Conservation (phyloP, 2,888 invertebrate species). For the Brassicogethes aeneus region DNA sequence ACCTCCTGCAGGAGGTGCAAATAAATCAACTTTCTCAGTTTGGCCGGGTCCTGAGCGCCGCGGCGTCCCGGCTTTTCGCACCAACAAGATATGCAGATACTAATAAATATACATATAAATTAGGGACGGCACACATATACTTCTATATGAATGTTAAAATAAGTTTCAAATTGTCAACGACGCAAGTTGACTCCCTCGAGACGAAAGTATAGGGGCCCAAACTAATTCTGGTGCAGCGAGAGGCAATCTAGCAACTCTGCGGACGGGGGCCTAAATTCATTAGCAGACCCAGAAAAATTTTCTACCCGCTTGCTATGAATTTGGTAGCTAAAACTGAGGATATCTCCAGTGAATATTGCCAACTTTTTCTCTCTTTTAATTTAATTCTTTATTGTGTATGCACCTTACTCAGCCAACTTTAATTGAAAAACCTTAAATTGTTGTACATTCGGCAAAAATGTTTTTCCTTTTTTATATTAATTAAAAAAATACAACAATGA, state of each 20-base stretch:
- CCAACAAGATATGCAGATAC: slow-evolving; percentile 18
- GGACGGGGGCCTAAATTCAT: slow-evolving; percentile 34
- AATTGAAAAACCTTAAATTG: slow-evolving; percentile 12
- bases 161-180: slow-evolving; percentile 48
- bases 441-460: background rate
- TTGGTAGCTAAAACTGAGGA: slow-evolving; percentile 10
- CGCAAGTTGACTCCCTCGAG: slow-evolving; percentile 42
- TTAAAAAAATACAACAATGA: no score
- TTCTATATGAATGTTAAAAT: slow-evolving; percentile 48
- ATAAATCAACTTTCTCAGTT: slow-evolving; percentile 24
- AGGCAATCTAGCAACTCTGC: slow-evolving; percentile 31
- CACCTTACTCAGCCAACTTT: slow-evolving; percentile 18
- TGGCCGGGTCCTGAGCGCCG: slow-evolving; percentile 11
- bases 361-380: slow-evolving; percentile 26
- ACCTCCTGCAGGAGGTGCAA: slow-evolving; percentile 20
- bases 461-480: background rate
- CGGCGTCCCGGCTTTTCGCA: slow-evolving; percentile 9
- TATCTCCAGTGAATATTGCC: slow-evolving; percentile 13
- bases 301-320: slow-evolving; percentile 27
- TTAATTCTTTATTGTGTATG: slow-evolving; percentile 28
- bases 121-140: slow-evolving; percentile 35
- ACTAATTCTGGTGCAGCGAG: slow-evolving; percentile 35
- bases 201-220: slow-evolving; percentile 27
- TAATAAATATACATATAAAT: slow-evolving; percentile 45
- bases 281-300: slow-evolving; percentile 34